Evolutionary conservation across 2,888 invertebrate genomes (phyloP).

Genomic region (Serripes groenlandicus): DNA sequence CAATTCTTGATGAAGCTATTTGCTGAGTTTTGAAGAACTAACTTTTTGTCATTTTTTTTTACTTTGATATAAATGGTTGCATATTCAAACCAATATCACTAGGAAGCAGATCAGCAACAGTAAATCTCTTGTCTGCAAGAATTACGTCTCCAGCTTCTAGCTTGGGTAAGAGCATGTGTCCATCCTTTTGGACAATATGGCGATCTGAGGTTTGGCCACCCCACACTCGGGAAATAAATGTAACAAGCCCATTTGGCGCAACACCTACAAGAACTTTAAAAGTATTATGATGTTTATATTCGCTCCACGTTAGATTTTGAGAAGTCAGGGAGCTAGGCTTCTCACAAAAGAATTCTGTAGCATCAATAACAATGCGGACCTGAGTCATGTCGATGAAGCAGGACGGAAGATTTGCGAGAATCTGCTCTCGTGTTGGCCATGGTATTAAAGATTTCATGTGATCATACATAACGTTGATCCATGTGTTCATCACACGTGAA

Average conservation of each 20-base stretch:
- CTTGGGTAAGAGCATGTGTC: slow-evolving; percentile 24
- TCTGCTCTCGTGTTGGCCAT: slow-evolving; percentile 53
- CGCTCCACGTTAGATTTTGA: slow-evolving; percentile 47
- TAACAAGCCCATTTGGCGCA: slow-evolving; percentile 44
- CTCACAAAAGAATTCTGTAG: slow-evolving; percentile 50
- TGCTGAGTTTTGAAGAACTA: slow-evolving; percentile 40
- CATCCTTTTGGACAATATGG: slow-evolving; percentile 46
- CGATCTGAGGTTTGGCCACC: slow-evolving; percentile 51
- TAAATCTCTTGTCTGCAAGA: slow-evolving; percentile 59
- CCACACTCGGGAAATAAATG: slow-evolving; percentile 55
- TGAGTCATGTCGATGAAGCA: slow-evolving; percentile 18
- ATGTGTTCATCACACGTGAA: slow-evolving; percentile 52
- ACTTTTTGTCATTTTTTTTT: slow-evolving; percentile 39
- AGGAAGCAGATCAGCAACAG: slow-evolving; percentile 50
- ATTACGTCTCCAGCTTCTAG: slow-evolving; percentile 33
- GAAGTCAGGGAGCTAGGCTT: slow-evolving; percentile 31
- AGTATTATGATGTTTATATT: slow-evolving; percentile 54
- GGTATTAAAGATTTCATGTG: slow-evolving; percentile 42
- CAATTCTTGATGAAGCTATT: slow-evolving; percentile 45
- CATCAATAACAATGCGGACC: slow-evolving; percentile 32
- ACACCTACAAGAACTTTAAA: slow-evolving; percentile 46
- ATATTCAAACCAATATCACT: slow-evolving; percentile 41
- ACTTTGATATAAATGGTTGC: slow-evolving; percentile 37
- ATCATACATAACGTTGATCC: slow-evolving; percentile 56
- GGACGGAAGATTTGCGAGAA: slow-evolving; percentile 27